These are phyloP conservation scores for Drosophila prosaltans DNA, from an alignment of 1,140 invertebrate genomes.

Conservation along the genomic window DNA sequence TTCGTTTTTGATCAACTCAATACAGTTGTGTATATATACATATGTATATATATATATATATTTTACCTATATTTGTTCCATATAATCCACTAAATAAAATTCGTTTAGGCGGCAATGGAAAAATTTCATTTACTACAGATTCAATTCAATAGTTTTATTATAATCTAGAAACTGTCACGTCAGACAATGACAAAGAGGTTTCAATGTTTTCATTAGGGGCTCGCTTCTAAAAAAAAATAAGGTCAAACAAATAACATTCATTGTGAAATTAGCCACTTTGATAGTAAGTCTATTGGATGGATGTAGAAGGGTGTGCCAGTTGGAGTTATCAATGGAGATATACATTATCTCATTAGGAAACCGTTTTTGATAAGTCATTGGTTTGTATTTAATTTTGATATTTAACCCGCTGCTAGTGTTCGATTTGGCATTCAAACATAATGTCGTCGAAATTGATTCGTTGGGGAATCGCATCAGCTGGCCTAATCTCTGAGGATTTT, in stretches of 20 bases:
- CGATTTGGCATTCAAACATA: constrained; percentile 19
- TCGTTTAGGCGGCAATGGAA: too few relatives aligned
- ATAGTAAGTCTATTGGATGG: neutral
- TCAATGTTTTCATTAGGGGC: neutral
- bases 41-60: too few relatives aligned
- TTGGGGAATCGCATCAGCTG: constrained; percentile 90
- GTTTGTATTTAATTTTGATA: neutral
- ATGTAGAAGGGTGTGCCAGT: neutral
- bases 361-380: neutral
- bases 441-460: constrained; percentile 71
- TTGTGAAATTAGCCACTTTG: too few relatives aligned
- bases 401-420: neutral
- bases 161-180: neutral
- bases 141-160: neutral
- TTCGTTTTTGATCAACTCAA: neutral
- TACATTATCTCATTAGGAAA: neutral
- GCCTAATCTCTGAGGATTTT: constrained; percentile 92
- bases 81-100: too few relatives aligned
- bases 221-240: neutral
- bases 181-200: neutral
- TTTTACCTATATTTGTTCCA: neutral
- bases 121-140: too few relatives aligned
- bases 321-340: neutral
- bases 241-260: too few relatives aligned
- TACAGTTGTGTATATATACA: too few relatives aligned